These are phyloP conservation scores for Anoplolepis gracilipes DNA, from an alignment of 1,140 invertebrate genomes.

Conservation along the genomic window DNA sequence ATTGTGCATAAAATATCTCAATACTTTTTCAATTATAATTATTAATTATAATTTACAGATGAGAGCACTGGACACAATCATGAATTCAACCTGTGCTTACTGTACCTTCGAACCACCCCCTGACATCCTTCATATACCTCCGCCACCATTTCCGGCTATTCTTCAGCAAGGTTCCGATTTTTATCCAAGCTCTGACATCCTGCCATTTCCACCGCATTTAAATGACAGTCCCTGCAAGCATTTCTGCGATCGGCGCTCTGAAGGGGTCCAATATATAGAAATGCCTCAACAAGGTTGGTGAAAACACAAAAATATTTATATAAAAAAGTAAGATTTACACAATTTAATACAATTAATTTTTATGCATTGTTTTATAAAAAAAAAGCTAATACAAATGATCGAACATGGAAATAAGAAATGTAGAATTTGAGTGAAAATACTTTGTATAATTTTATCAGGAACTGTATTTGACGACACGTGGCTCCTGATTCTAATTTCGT, in stretches of 20 bases:
- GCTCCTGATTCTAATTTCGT: conserved; percentile 92
- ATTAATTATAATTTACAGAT: conserved; percentile 66
- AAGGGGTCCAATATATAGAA: conserved; percentile 91
- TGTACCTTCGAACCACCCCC: conserved; percentile 92
- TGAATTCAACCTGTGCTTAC: conserved; percentile 78
- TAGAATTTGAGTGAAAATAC: not conserved
- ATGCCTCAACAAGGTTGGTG: conserved; percentile 89
- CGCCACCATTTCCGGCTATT: conserved; percentile 91
- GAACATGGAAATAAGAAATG: too few species aligned
- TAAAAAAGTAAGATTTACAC: not conserved
- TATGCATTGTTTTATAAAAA: not conserved
- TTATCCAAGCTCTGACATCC: conserved; percentile 76
- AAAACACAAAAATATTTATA: not conserved
- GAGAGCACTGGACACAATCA: conserved; percentile 70
- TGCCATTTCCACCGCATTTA: conserved; percentile 75
- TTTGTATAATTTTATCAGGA: conserved; percentile 71
- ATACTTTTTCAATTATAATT: not conserved
- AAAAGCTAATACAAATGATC: not conserved
- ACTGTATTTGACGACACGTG: conserved; percentile 91
- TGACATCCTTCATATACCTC: conserved; percentile 92
- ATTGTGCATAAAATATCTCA: not conserved
- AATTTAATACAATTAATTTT: not conserved
- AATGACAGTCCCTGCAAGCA: conserved; percentile 84
- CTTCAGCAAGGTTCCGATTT: conserved; percentile 85
- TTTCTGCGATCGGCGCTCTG: conserved; percentile 85